Evolutionary conservation across 2,113 vertebrate species (phyloP), one percentile per base, ranked within the genome.

Genomic region (Archilochus colubris): DNA sequence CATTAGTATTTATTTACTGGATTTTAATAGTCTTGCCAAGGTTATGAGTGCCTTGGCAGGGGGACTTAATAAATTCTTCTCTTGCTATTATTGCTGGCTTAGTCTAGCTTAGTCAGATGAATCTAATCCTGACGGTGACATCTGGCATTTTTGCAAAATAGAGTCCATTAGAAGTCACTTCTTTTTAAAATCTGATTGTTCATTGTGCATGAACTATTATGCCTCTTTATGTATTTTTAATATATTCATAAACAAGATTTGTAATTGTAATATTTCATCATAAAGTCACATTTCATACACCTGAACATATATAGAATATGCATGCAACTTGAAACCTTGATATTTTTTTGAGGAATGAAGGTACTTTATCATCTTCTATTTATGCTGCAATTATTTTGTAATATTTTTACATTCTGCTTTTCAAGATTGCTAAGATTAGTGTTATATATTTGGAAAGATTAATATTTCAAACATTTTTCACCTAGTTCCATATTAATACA

Each of bases 391-490:
- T 83, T 95, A 89, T 50, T 94, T 95, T 91, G 82, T 82, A 94
- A 79, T 78, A 80, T 86, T 94, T 91, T 93, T 87, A 22, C 50
- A 74, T 94, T 93, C 57, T 88, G 7, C 78, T 95, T 94, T 72
- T 89, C 92, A 78, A 93, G 67, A 87, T 67, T 94, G 55, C 25
- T 76, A 86, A 69, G 50, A 84, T 86, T 33, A 36, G 12, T 53
- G 36, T 75, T 63, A 82, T 89, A 51, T 79, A 85, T 81, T 95
- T 94, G 66, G 68, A 83, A 63, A 53, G 75, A 90, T 86, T 94
- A 94, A 88, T 95, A 96, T 94, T 97, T 96, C 82, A 96, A 86
- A 89, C 16, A 88, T 87, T 53, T 96, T 93, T 94, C 66, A 82
- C 83, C 51, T 88, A 78, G 46, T 94, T 96, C 76, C 61, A 55